phyloP scores from a whole-genome alignment of 2,888 invertebrate species.

The Nemurella pictetii region DNA sequence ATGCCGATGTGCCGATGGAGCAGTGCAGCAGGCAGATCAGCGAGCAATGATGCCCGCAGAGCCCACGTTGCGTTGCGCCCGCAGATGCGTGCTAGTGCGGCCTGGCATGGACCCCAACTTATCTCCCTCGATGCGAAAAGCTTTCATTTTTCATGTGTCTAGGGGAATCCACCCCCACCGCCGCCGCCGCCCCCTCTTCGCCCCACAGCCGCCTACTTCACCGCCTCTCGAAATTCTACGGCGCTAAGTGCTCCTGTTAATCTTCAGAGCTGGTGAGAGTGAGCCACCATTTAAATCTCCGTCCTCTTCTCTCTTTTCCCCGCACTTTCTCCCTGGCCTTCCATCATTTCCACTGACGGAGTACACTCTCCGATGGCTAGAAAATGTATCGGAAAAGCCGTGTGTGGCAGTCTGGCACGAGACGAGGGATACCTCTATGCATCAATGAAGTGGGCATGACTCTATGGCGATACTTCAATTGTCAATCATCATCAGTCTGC shows the following conservation, averaged over 20 bases:
- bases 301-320: constrained; percentile 12
- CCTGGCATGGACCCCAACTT: constrained; percentile 8
- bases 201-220: no score
- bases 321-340: constrained; percentile 4
- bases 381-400: background rate
- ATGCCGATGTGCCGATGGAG: background rate
- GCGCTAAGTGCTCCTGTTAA: constrained; percentile 45
- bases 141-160: constrained; percentile 45
- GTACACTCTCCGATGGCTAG: background rate
- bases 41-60: background rate
- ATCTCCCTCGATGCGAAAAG: constrained; percentile 40
- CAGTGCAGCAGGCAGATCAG: no score
- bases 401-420: background rate
- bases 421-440: no score
- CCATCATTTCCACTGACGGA: constrained; percentile 5
- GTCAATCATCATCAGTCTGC: no score
- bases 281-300: constrained; percentile 43
- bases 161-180: constrained; percentile 26
- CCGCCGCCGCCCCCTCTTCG: background rate
- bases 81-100: background rate
- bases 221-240: background rate
- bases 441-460: no score
- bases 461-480: no score
- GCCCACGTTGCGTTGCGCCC: background rate
- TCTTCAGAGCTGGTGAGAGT: constrained; percentile 41